Conservation (phyloP, 2,888 invertebrate species). For the Aspidapion aeneum region DNA sequence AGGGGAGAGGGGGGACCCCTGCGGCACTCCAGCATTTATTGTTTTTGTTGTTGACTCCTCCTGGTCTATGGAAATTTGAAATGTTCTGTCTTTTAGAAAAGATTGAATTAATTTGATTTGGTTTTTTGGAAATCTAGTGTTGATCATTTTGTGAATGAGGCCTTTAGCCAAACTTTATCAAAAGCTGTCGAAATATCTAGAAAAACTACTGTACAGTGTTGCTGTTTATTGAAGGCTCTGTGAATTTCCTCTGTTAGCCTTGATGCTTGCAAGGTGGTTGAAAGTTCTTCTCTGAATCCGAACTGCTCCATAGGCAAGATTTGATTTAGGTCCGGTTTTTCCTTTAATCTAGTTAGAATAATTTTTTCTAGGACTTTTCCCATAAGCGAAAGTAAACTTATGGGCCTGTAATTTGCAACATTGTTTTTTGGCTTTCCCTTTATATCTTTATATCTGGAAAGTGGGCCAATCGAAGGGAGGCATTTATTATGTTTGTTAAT, state of each 20-base stretch:
- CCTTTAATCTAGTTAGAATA: no score
- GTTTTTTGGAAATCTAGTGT: background rate
- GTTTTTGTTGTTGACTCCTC: background rate
- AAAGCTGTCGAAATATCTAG: conserved; percentile 3
- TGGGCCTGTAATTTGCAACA: background rate
- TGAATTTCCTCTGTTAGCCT: background rate
- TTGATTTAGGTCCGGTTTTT: no score
- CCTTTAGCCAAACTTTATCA: conserved; percentile 3
- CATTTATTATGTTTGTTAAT: background rate
- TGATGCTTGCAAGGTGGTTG: background rate
- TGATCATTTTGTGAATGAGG: background rate
- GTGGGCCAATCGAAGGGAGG: background rate
- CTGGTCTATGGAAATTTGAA: background rate
- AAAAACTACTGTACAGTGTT: background rate
- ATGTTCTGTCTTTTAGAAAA: background rate
- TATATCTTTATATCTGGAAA: background rate
- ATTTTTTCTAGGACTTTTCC: no score
- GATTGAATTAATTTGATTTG: conserved; percentile 1
- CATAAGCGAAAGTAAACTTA: background rate
- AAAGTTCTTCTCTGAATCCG: background rate
- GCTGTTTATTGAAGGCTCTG: background rate
- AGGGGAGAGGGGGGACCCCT: conserved; percentile 10
- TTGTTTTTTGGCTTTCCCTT: background rate
- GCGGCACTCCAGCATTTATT: conserved; percentile 1
- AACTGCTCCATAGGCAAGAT: background rate